Evolutionary conservation across 2,113 vertebrate genomes (phyloP), one percentile per base, ranked within the genome.

Genomic region (Poecilia latipinna): DNA sequence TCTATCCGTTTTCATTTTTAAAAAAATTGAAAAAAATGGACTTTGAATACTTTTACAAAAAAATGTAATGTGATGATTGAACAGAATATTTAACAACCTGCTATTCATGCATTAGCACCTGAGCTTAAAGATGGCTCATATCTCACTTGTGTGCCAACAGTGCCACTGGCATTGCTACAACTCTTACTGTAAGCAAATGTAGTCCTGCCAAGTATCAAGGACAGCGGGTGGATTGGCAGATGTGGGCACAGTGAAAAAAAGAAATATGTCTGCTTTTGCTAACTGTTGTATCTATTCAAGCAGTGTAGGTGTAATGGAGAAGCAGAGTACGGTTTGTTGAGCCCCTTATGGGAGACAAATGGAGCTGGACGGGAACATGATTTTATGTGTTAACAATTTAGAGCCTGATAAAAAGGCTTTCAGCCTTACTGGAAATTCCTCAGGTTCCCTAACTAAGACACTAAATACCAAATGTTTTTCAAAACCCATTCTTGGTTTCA

Each of bases 271-370:
- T 86, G 57, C 76, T 71, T 22, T 42, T 24, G 65, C 87, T 88
- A 87, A 91, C 83, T 70, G 65, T 80, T 76, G 70, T 84, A 83
- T 87, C 87, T 78, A 82, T 87, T 79, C 78, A 79, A 80, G 81
- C 72, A 31, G 68, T 75, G 73, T 48, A 75, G 83, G 70, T 90
- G 79, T 86, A 90, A 84, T 85, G 78, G 82, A 85, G 74, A 61
- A 70, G 77, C 51, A 75, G 75, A 68, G 79, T 66, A 75, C 68
- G 79, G 82, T 82, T 87, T 87, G 80, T 76, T 82, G 82, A 84
- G 88, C 72, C 79, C 72, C 82, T 89, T 84, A 75, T 54, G 65
- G 68, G 75, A 84, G 87, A 92, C 84, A 89, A 92, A 91, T 85
- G 80, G 72, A 82, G 78, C 86, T 79, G 74, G 85, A 87, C 85